Evolutionary conservation across 1,140 invertebrate species (phyloP).

Genomic region (Lasioglossum baleicum): DNA sequence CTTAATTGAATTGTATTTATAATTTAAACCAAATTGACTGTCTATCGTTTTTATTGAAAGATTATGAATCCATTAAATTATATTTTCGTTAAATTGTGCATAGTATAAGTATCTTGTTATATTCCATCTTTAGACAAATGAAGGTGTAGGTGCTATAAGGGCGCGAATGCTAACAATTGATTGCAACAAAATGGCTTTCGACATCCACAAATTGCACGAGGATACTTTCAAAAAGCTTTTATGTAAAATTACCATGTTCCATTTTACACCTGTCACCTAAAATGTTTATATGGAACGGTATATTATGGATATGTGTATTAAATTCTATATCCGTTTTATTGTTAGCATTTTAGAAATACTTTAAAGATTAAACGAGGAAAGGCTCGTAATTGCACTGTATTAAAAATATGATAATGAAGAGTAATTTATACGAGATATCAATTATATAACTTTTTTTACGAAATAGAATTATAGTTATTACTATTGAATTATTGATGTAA

Average conservation of each 20-base stretch:
- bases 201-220: too few species aligned
- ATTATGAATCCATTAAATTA: constrained; percentile 11
- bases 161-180: too few species aligned
- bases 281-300: too few species aligned
- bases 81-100: constrained; percentile 5
- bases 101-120: constrained; percentile 11
- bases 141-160: too few species aligned
- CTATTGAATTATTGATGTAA: not conserved
- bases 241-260: too few species aligned
- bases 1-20: not conserved
- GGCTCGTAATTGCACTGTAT: not conserved
- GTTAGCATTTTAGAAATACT: not conserved
- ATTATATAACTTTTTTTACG: not conserved
- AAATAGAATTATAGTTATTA: not conserved
- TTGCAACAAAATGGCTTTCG: too few species aligned
- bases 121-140: not conserved
- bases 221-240: too few species aligned
- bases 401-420: not conserved
- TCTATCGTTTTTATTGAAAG: not conserved
- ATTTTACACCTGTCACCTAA: too few species aligned
- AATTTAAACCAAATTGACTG: not conserved
- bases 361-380: not conserved
- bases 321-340: not conserved
- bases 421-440: not conserved
- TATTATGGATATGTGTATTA: not conserved